Evolutionary conservation across 2,797 vertebrate species (phyloP).

Genomic region (Alectoris magna): DNA sequence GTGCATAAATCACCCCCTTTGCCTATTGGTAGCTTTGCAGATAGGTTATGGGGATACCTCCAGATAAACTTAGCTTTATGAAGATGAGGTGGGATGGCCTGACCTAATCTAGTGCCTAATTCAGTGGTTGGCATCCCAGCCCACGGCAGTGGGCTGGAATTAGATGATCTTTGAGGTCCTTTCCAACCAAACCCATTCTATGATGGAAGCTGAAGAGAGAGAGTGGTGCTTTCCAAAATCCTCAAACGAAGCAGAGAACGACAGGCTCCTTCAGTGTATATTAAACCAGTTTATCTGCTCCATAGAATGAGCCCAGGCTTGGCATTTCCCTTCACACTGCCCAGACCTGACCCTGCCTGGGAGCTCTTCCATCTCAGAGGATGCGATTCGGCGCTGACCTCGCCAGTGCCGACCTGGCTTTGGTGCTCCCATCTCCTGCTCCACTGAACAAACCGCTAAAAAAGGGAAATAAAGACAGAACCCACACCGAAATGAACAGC

Average conservation of each 20-base stretch:
- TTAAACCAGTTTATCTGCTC: not conserved
- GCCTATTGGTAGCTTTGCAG: not conserved
- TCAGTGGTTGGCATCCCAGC: too few species aligned
- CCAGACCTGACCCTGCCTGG: not conserved
- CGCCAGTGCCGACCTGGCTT: accelerated
- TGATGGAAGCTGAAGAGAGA: not conserved
- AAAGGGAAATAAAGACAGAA: not conserved
- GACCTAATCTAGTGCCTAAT: too few species aligned
- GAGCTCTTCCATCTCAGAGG: accelerated
- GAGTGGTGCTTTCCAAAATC: not conserved
- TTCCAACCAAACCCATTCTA: too few species aligned
- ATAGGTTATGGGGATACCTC: too few species aligned
- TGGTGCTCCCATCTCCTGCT: not conserved
- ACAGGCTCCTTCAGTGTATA: not conserved
- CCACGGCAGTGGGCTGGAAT: too few species aligned
- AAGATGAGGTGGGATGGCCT: not conserved
- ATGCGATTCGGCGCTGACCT: accelerated
- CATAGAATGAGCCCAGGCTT: not conserved
- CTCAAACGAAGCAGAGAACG: not conserved
- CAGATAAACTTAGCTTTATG: not conserved
- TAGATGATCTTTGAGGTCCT: too few species aligned
- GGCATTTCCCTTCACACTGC: not conserved
- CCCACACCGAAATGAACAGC: not conserved
- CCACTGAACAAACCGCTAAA: not conserved
- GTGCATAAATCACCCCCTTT: not conserved